Evolutionary conservation across 2,113 vertebrate species (phyloP).

Genomic region (Tragelaphus imberbis): DNA sequence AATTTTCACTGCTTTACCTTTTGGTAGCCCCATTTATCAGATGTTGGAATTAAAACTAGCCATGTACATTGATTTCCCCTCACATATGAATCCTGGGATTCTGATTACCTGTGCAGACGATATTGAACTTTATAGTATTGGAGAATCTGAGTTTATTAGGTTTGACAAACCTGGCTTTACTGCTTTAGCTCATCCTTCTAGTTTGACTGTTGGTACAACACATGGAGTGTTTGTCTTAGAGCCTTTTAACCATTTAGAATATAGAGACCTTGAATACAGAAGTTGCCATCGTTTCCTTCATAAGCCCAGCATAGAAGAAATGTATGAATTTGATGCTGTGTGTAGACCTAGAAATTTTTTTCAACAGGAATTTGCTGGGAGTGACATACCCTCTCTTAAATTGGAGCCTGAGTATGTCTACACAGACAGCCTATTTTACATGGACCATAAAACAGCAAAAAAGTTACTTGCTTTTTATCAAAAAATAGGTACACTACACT

Average conservation of each 20-base stretch:
- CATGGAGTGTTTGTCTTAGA: constrained; percentile 95
- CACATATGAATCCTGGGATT: constrained; percentile 89
- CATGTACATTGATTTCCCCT: constrained; percentile 93
- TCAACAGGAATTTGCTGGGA: not conserved
- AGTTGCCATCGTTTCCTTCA: constrained; percentile 88
- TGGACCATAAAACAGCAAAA: constrained; percentile 80
- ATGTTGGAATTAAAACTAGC: constrained; percentile 97
- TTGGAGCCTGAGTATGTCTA: constrained; percentile 83
- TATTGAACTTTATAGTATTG: constrained; percentile 90
- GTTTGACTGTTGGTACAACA: constrained; percentile 84
- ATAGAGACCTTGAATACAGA: constrained; percentile 77
- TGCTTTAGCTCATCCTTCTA: constrained; percentile 92
- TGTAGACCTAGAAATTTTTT: not conserved
- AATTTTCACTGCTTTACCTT: constrained; percentile 90
- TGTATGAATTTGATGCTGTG: constrained; percentile 84
- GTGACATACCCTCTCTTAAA: fast-evolving
- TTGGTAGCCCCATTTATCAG: constrained; percentile 89
- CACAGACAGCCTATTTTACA: constrained; percentile 94
- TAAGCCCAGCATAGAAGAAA: constrained; percentile 87
- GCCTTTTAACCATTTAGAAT: not conserved
- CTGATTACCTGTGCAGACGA: constrained; percentile 92
- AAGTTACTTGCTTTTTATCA: constrained; percentile 83
- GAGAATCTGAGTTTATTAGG: constrained; percentile 58
- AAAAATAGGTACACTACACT: constrained; percentile 80
- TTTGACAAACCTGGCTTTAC: constrained; percentile 92